A percentile compares a stretch with the other conserved stretches of the same genome.
Evolutionary conservation across 2,797 vertebrate species (phyloP).

Genomic region (Brachyrhaphis roseni): DNA sequence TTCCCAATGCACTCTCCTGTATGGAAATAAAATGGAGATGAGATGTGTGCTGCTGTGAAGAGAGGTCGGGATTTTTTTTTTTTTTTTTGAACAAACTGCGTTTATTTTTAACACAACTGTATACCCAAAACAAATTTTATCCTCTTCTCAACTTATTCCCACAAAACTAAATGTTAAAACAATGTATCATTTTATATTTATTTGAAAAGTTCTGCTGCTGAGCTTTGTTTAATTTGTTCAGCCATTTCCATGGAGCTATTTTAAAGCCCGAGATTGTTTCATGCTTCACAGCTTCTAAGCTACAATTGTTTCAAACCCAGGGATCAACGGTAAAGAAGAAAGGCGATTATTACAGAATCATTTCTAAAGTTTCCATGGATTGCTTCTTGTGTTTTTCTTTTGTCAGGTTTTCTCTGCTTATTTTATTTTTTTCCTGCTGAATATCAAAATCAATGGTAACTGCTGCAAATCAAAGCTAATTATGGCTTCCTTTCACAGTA

Average conservation of each 20-base stretch:
- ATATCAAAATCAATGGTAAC: conserved; percentile 12
- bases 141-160: background rate
- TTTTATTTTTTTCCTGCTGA: background rate
- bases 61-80: background rate
- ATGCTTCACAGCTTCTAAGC: conserved; percentile 3
- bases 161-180: conserved; percentile 5
- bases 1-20: background rate
- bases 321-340: background rate
- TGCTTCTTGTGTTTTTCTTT: conserved; percentile 13
- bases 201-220: background rate
- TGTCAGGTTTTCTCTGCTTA: background rate
- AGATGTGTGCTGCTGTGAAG: background rate
- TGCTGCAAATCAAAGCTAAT: conserved; percentile 30
- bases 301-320: conserved; percentile 14
- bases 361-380: conserved; percentile 23
- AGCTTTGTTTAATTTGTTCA: background rate
- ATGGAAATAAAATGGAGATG: background rate
- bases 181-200: background rate
- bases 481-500: conserved; percentile 3
- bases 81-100: background rate
- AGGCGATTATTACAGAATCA: background rate
- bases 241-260: background rate
- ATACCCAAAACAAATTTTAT: background rate
- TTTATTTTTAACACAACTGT: background rate
- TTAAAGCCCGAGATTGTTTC: background rate